These are phyloP conservation scores for Trissolcus basalis DNA, from an alignment of 1,140 invertebrate species.

Conservation along the genomic window DNA sequence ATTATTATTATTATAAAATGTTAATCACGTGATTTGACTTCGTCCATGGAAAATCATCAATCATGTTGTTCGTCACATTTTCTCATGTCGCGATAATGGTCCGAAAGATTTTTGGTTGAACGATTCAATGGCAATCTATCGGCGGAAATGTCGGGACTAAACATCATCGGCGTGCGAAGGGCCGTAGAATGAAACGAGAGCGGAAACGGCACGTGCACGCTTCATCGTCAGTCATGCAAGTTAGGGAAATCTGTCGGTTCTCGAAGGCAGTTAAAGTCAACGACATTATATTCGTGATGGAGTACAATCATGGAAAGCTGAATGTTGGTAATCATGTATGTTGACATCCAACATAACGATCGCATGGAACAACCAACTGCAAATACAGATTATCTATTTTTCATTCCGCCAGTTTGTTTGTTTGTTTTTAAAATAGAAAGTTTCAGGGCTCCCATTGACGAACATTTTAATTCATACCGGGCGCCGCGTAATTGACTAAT, in stretches of 20 bases:
- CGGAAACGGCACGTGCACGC: slow-evolving; percentile 51
- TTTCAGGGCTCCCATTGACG: no score
- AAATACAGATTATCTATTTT: no score
- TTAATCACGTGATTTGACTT: no score
- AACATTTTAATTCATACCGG: no score
- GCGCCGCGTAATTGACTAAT: no score
- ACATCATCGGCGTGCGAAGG: slow-evolving; percentile 42
- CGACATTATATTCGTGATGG: slow-evolving; percentile 55
- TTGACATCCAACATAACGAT: no score
- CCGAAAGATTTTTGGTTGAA: slow-evolving; percentile 36
- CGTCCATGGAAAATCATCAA: no score
- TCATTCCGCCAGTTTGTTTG: no score
- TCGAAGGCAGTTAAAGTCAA: slow-evolving; percentile 55
- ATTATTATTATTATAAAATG: no score
- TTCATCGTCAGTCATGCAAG: slow-evolving; percentile 48
- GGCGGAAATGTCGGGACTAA: slow-evolving; percentile 49
- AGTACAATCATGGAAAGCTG: slow-evolving; percentile 47
- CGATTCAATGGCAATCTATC: slow-evolving; percentile 32
- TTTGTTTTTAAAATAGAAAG: no score
- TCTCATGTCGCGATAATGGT: slow-evolving; percentile 16
- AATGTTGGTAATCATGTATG: slow-evolving; percentile 52
- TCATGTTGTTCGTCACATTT: slow-evolving; percentile 20
- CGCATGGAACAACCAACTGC: no score
- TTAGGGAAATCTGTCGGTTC: slow-evolving; percentile 56
- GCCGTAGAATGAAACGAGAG: slow-evolving; percentile 39